phyloP scores from a whole-genome alignment of 2,888 invertebrate species.

The Rhopalosiphum nymphaeae region DNA sequence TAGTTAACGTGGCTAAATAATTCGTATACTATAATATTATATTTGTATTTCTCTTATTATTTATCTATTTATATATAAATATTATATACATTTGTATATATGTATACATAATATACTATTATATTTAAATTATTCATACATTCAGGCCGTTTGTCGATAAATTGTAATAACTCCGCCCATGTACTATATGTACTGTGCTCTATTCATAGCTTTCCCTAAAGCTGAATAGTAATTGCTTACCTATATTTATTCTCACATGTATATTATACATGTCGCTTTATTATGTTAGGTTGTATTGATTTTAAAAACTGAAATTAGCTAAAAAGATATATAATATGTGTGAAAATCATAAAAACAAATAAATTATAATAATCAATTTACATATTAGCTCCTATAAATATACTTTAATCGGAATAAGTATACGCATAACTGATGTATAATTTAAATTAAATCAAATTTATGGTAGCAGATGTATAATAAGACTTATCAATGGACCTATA shows the following conservation, averaged over 20 bases:
- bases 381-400: not conserved
- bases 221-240: not conserved
- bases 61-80: not conserved
- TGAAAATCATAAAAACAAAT: not conserved
- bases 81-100: not conserved
- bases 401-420: not conserved
- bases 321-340: not conserved
- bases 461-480: not conserved
- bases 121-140: not conserved
- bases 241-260: not conserved
- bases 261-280: not conserved
- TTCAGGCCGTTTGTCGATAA: not conserved
- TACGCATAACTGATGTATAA: not conserved
- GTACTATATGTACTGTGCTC: not conserved
- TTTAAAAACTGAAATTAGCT: not conserved
- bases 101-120: not conserved
- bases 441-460: not conserved
- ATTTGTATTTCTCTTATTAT: not conserved
- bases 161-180: not conserved
- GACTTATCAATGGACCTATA: not conserved
- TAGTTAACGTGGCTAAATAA: not conserved
- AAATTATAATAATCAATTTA: not conserved
- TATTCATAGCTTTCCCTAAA: not conserved
- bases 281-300: not conserved
- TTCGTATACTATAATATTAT: not conserved